Base-by-base conservation (phyloP, 2,113 vertebrate species). In the Tupaia chinensis region DNA sequence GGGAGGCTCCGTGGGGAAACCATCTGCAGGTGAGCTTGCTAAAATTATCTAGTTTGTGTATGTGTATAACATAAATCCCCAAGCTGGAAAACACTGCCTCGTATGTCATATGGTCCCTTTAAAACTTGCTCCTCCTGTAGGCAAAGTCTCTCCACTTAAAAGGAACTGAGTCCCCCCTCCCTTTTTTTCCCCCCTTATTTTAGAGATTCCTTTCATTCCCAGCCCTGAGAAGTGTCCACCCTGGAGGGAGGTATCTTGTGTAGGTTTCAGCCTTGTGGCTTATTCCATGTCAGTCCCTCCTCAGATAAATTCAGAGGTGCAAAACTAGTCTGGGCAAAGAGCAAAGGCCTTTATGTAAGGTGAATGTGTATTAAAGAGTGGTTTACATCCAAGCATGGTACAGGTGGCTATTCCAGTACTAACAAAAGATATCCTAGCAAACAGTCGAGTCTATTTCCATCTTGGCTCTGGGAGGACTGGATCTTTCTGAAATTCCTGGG, bases 21-120 rank as follows among this genome's bases (percentile, higher is more conserved):
- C 44, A 63, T 61, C 69, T 54, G 32, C 77, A 78, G 73, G 74
- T 61, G 58, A 86, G 53, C 60, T 89, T 93, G 65, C 79, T 95
- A 97, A 97, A 96, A 89, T 94, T 86, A 97, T 23, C n/a, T 23
- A 19, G 25, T 53, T 34, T 58, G 76, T 96, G 53, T 34, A 29
- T 87, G 53, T 34, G 32, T 87, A 69, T n/a, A 74, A 13, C 66
- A 69, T 23, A 63, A 63, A 25, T 94, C 63, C 77, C 80, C 79
- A 53, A 83, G 27, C 69, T 60, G 73, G 54, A 87, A 93, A 83
- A 94, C 72, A 95, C 32, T 25, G 34, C 60, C 25, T 82, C 79
- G 7, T n/a, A 61, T 0, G 0, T 89, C 94, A 79, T n/a, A 22
- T 56, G 53, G 20, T 44, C 44, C 78, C 34, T 77, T 32, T 70